phyloP scores from a whole-genome alignment of 2,113 vertebrate genomes.

The Nothoprocta perdicaria region DNA sequence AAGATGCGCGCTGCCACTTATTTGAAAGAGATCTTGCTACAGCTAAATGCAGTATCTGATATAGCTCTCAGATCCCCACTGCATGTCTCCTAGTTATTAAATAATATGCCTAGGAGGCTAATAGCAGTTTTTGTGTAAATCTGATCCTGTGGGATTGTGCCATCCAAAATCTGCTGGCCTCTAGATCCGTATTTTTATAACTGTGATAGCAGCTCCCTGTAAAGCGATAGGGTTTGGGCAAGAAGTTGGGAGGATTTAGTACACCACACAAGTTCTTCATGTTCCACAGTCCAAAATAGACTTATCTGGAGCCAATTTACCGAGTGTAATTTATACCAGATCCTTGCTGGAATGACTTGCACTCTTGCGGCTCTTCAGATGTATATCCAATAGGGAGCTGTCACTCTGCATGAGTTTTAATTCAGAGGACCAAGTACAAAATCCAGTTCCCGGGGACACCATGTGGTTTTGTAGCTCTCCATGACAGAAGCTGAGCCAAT shows the following conservation, averaged over 20 bases:
- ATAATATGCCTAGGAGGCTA: not conserved
- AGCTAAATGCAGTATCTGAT: not conserved
- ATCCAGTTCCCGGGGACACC: slow-evolving; percentile 36
- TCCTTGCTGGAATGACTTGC: slow-evolving; percentile 68
- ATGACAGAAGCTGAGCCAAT: slow-evolving; percentile 24
- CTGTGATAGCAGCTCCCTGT: not conserved
- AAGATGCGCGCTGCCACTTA: not conserved
- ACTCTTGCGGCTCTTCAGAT: slow-evolving; percentile 69
- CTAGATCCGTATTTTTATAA: not conserved
- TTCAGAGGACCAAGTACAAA: slow-evolving; percentile 37
- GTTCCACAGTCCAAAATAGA: slow-evolving; percentile 72
- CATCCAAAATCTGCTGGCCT: not conserved
- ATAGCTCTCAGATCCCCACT: not conserved
- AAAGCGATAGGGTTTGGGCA: not conserved
- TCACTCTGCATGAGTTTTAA: not conserved
- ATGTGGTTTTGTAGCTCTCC: slow-evolving; percentile 26
- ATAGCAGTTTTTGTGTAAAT: not conserved
- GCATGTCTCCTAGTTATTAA: not conserved
- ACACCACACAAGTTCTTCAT: slow-evolving; percentile 57
- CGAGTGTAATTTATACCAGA: slow-evolving; percentile 71
- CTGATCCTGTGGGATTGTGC: not conserved
- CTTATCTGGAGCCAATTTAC: slow-evolving; percentile 76
- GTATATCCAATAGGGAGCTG: slow-evolving; percentile 66
- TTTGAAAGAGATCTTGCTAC: not conserved
- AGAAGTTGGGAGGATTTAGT: slow-evolving; percentile 16